Conservation (phyloP, 2,113 vertebrate genomes). For the Chloebia gouldiae region DNA sequence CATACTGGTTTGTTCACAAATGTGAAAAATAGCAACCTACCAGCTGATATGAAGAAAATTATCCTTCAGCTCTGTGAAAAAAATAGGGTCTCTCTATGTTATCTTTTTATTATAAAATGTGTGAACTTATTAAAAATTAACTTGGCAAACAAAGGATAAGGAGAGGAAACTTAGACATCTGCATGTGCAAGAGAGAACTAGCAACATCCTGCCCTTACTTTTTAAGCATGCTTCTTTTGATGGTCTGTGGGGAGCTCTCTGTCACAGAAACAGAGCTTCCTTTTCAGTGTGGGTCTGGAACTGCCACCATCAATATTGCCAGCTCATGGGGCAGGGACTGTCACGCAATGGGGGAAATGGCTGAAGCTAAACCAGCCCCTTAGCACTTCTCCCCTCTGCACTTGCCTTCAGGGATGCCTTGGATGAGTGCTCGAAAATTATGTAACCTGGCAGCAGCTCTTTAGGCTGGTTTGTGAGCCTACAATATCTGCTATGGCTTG, state of each 20-base stretch:
- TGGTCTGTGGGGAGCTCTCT: not conserved
- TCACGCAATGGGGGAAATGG: not conserved
- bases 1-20: not conserved
- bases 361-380: not conserved
- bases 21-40: not conserved
- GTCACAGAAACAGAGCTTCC: not conserved
- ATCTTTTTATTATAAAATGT: not conserved
- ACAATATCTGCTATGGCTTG: not conserved
- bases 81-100: not conserved
- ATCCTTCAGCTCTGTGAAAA: not conserved
- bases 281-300: not conserved
- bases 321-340: not conserved
- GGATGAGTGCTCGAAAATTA: constrained; percentile 4
- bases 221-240: not conserved
- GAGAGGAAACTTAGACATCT: not conserved
- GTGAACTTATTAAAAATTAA: not conserved
- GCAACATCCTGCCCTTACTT: not conserved
- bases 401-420: constrained; percentile 12
- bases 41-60: not conserved
- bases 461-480: not conserved
- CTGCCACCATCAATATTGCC: not conserved
- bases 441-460: constrained; percentile 40
- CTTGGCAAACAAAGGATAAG: not conserved
- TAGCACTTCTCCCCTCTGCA: not conserved
- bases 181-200: not conserved